Evolutionary conservation across 2,113 vertebrate species (phyloP), one percentile per base, ranked within the genome.

Genomic region (Calcarius ornatus): DNA sequence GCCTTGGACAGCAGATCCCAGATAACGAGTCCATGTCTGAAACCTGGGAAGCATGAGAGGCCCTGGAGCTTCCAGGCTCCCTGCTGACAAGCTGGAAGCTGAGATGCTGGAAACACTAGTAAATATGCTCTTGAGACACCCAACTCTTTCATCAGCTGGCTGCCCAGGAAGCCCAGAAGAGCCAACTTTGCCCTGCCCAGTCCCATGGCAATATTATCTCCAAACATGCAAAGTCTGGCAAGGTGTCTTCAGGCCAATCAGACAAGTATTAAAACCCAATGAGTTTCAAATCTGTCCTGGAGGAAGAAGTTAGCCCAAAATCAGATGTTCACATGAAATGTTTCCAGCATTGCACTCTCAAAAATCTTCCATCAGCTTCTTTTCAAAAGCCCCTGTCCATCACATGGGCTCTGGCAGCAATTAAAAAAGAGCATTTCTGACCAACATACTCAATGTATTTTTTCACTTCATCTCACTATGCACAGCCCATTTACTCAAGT

Each of bases 81-180:
- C 68, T 66, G 79, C 82, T 88, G 95, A 70, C 70, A 95, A 79
- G 48, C 16, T 92, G 89, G 83, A 86, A 91, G 64, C 54, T 47
- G 90, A 96, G 88, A 80, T 85, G 33, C 75, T 91, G 75, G 83
- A 92, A 96, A 94, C 63, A 68, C 28, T 1, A 1, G 68, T 80
- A 79, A 90, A 75, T 94, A 33, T 33, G 27, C 27, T 86, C 64
- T 61, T 83, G 68, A 82, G 68, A 88, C 69, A 88, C 60, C 54
- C 76, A 81, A 40, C 22, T 86, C 80, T 83, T 77, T 69, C 3
- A 4, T 70, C 81, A 93, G 43, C 69, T 71, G 63, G 24, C 80
- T 80, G 65, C 60, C 47, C 0, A 14, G 47, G 65, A 68, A 84
- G 84, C 60, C 54, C 76, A 63, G 15, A 38, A 42, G 27, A 73